A percentile compares a stretch with the other conserved stretches of the same genome.
Evolutionary conservation across 2,888 invertebrate species (phyloP).

Genomic region (Clistopyga incitator): DNA sequence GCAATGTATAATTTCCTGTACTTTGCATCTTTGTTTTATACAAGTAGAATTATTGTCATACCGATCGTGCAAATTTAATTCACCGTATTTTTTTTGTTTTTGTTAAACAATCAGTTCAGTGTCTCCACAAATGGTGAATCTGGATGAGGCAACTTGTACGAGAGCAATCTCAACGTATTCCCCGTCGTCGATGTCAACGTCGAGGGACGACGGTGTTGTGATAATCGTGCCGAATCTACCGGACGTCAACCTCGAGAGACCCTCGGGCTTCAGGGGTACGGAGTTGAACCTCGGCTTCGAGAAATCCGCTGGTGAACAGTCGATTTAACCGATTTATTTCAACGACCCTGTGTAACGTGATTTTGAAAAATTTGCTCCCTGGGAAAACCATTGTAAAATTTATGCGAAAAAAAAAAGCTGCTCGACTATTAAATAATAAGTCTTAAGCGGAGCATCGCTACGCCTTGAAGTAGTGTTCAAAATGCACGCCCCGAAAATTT

Average conservation of each 20-base stretch:
- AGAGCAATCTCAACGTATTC: slow-evolving; percentile 53
- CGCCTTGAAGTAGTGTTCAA: background rate
- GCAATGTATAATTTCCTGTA: too few relatives aligned
- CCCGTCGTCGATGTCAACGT: slow-evolving; percentile 67
- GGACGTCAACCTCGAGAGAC: slow-evolving; percentile 68
- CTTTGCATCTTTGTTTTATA: too few relatives aligned
- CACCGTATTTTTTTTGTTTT: slow-evolving; percentile 25
- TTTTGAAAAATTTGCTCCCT: background rate
- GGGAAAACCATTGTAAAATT: background rate
- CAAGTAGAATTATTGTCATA: too few relatives aligned
- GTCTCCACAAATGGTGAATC: slow-evolving; percentile 77
- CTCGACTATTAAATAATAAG: background rate
- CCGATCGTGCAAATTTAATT: background rate
- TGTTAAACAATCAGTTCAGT: slow-evolving; percentile 72
- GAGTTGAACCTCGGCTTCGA: slow-evolving; percentile 70
- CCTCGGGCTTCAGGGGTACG: slow-evolving; percentile 69
- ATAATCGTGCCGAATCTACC: slow-evolving; percentile 86
- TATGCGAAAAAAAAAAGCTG: too few relatives aligned
- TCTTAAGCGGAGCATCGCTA: background rate
- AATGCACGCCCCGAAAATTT: background rate
- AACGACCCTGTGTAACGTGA: slow-evolving; percentile 1
- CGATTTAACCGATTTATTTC: slow-evolving; percentile 41
- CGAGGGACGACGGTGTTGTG: slow-evolving; percentile 85
- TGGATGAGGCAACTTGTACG: slow-evolving; percentile 71
- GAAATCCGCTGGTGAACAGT: slow-evolving; percentile 73